These are phyloP conservation scores for Onychorhynchus coronatus DNA, from an alignment of 2,113 vertebrate species.

Conservation along the genomic window DNA sequence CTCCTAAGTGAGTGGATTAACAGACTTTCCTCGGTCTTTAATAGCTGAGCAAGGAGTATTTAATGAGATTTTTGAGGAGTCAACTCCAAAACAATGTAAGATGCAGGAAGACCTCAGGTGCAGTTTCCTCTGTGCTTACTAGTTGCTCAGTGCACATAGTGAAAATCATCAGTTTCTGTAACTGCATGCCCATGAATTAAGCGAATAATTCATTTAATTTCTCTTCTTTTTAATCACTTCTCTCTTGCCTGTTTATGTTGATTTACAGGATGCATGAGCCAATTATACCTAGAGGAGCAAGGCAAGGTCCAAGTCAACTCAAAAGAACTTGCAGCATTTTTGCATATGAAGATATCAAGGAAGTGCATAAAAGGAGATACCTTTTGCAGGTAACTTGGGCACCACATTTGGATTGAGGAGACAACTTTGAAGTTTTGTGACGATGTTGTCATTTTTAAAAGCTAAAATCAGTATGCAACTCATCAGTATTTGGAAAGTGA, in stretches of 20 bases:
- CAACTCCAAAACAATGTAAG: not conserved
- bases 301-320: slow-evolving; percentile 93
- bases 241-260: not conserved
- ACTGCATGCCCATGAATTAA: not conserved
- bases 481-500: not conserved
- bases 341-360: slow-evolving; percentile 97
- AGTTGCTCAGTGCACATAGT: not conserved
- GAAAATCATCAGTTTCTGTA: not conserved
- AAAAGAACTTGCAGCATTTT: slow-evolving; percentile 97
- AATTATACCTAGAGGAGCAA: slow-evolving; percentile 93
- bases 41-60: not conserved
- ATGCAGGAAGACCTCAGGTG: not conserved
- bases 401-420: not conserved
- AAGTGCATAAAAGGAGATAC: slow-evolving; percentile 97
- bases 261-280: slow-evolving; percentile 89
- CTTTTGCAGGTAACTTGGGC: slow-evolving; percentile 85
- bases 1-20: slow-evolving; percentile 83
- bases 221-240: not conserved
- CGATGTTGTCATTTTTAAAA: fast-evolving
- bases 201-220: not conserved
- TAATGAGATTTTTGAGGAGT: not conserved
- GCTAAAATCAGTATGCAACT: not conserved
- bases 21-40: not conserved
- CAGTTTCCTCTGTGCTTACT: not conserved
- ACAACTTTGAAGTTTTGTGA: not conserved